These are phyloP conservation scores for Aeoliscus strigatus DNA, from an alignment of 2,797 vertebrate species.

Conservation along the genomic window DNA sequence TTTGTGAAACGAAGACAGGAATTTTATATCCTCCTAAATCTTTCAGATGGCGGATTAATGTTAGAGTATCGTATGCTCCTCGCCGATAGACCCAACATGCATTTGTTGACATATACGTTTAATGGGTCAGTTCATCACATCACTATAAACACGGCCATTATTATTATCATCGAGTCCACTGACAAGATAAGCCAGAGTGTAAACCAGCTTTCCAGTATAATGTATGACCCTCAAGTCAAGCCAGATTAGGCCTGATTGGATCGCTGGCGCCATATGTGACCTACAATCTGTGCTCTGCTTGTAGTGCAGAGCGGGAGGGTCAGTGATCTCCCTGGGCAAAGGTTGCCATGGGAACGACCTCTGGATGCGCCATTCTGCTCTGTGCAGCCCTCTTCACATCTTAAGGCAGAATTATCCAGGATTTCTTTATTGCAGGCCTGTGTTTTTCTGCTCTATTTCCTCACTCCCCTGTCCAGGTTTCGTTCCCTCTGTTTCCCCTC, in stretches of 20 bases:
- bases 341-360: conserved; percentile 85
- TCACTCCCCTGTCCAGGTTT: conserved; percentile 36
- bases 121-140: conserved; percentile 45
- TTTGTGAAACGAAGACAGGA: too few relatives aligned
- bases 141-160: conserved; percentile 45
- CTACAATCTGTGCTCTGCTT: conserved; percentile 70
- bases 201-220: conserved; percentile 69
- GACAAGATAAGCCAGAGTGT: conserved; percentile 57
- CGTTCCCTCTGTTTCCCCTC: conserved; percentile 37
- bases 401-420: conserved; percentile 61
- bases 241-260: conserved; percentile 77
- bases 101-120: conserved; percentile 52
- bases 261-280: conserved; percentile 77
- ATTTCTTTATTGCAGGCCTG: conserved; percentile 64
- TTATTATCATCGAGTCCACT: conserved; percentile 29
- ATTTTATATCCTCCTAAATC: too few relatives aligned
- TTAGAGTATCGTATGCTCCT: too few relatives aligned
- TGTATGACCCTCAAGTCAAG: conserved; percentile 74
- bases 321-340: conserved; percentile 70
- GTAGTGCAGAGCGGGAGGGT: conserved; percentile 65
- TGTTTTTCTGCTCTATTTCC: conserved; percentile 79
- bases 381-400: conserved; percentile 59
- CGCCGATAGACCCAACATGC: conserved; percentile 18
- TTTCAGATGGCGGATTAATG: too few relatives aligned
- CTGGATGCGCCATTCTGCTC: conserved; percentile 65